phyloP scores from a whole-genome alignment of 2,888 invertebrate species.

The Ligdia adustata region DNA sequence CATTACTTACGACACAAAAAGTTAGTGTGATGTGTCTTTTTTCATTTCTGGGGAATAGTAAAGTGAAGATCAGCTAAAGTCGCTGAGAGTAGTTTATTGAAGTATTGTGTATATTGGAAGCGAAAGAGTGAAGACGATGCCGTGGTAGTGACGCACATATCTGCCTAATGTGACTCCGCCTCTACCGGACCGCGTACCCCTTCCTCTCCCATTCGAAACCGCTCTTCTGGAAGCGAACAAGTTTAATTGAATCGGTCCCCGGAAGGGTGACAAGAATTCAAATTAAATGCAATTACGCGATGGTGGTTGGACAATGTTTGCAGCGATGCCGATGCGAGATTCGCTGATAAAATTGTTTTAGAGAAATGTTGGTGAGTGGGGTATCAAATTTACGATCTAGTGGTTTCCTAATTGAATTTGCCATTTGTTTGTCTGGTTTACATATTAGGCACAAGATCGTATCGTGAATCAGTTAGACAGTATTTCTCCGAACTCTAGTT shows the following conservation, averaged over 20 bases:
- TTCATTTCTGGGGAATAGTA: too few species aligned
- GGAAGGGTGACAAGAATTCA: slow-evolving; percentile 67
- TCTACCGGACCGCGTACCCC: slow-evolving; percentile 29
- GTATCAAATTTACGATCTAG: slow-evolving; percentile 1
- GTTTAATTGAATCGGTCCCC: slow-evolving; percentile 72
- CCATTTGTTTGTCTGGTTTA: too few species aligned
- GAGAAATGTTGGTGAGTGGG: slow-evolving; percentile 6
- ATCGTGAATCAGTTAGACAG: too few species aligned
- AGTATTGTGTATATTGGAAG: too few species aligned
- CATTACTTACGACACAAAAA: too few species aligned
- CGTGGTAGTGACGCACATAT: background rate
- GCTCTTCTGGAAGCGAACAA: slow-evolving; percentile 66
- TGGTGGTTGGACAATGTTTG: slow-evolving; percentile 37
- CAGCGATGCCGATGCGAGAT: slow-evolving; percentile 20
- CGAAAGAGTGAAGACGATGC: background rate
- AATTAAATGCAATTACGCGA: slow-evolving; percentile 59
- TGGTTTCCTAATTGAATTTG: background rate
- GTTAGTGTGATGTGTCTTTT: too few species aligned
- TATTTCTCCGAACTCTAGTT: too few species aligned
- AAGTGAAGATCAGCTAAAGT: too few species aligned
- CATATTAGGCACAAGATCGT: too few species aligned
- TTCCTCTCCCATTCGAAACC: slow-evolving; percentile 43
- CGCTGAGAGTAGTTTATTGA: too few species aligned
- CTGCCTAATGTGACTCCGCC: background rate
- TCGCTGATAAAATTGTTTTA: slow-evolving; percentile 21